Base-by-base conservation (phyloP, 2,113 vertebrate species). In the Phrynosoma blainvillii region DNA sequence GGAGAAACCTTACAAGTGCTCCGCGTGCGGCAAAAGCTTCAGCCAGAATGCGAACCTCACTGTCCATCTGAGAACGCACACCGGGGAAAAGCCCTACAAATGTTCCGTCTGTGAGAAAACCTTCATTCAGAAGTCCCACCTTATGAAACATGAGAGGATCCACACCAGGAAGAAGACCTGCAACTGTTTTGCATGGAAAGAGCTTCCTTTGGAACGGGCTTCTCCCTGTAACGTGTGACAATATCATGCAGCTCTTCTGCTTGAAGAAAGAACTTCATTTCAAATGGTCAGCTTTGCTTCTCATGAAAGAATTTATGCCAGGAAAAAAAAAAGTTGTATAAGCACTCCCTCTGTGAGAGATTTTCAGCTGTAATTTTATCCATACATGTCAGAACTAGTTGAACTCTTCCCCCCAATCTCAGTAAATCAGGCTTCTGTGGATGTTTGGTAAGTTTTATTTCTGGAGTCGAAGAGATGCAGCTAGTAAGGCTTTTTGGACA, bases 121-220 rank as follows among this genome's bases (percentile, higher is more conserved):
- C 65, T 82, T 82, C 65, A 70, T 82, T 9, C 81, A 82, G 62
- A 82, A 82, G 62, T 82, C 81, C 1, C 81, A 82, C 25, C 81
- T 82, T 16, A 47, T 82, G 36, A 82, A 82, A 30, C 81, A 82
- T 1, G 81, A 82, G 81, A 68, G 81, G 47, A 82, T 68, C 40
- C 81, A 82, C 65, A 30, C 81, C 23, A 47, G 36, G 14, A 68
- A 82, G 25, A 82, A 68, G 62, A 30, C 81, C 11, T 70, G 62
- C 40, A 47, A 47, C 6, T 47, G 81, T 23, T 20, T 82, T 16
- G 62, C 21, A 3, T 68, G 62, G 40, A 82, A 82, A 47, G 36
- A 82, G 65, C 65, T 82, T 68, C 81, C 25, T 2, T 2, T 16
- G 30, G 77, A 79, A 56, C 27, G 47, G 52, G 77, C 47, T 16